These are phyloP conservation scores for Mamestra configurata DNA, from an alignment of 1,140 invertebrate species.

Conservation along the genomic window DNA sequence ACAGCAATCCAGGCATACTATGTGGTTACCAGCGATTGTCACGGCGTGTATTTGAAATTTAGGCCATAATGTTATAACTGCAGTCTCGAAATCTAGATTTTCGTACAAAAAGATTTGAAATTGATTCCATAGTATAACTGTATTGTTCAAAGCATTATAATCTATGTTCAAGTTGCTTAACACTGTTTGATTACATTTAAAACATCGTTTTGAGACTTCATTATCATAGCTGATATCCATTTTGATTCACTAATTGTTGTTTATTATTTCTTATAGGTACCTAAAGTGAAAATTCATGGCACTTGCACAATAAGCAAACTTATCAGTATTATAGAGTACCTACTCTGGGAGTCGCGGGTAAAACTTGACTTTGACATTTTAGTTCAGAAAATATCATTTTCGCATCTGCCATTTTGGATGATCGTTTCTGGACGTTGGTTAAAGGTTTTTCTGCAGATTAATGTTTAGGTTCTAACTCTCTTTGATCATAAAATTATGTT, in stretches of 20 bases:
- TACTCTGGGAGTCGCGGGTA: neutral
- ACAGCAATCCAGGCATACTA: constrained; percentile 69
- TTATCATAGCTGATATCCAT: constrained; percentile 17
- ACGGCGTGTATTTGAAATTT: constrained; percentile 67
- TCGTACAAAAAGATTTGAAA: constrained; percentile 77
- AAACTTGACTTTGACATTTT: constrained; percentile 4
- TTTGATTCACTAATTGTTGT: neutral
- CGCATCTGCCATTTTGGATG: too few species aligned
- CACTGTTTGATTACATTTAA: constrained; percentile 58
- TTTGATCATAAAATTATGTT: too few species aligned
- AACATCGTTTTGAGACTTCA: constrained; percentile 50
- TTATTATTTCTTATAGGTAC: neutral
- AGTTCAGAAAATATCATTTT: neutral
- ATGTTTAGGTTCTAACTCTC: too few species aligned
- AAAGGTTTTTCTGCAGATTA: too few species aligned
- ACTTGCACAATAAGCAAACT: too few species aligned
- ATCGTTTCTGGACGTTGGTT: neutral
- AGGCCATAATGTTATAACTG: constrained; percentile 59
- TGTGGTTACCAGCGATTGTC: constrained; percentile 66
- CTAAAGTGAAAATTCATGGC: neutral
- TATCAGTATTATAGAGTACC: too few species aligned
- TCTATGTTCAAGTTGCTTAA: constrained; percentile 66
- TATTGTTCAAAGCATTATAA: constrained; percentile 60
- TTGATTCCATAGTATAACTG: constrained; percentile 74
- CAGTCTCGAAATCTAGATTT: constrained; percentile 61